These are phyloP conservation scores for Dipodomys merriami DNA, from an alignment of 2,113 vertebrate species.

Conservation along the genomic window DNA sequence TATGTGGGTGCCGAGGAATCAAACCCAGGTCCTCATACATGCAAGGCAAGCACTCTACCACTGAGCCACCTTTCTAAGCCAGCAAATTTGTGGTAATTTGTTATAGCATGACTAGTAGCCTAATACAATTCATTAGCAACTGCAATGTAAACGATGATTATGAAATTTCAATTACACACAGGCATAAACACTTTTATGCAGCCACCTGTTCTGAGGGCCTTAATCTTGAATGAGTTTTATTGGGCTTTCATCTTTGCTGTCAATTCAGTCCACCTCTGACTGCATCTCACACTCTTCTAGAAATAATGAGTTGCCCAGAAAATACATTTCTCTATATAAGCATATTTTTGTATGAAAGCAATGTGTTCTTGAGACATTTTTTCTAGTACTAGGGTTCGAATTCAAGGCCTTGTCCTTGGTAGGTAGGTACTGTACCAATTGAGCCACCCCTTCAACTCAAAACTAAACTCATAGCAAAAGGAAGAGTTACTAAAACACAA, in stretches of 20 bases:
- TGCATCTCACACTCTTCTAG: neutral
- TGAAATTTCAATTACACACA: neutral
- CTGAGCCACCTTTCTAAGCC: neutral
- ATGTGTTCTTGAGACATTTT: too few relatives aligned
- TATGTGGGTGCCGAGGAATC: too few relatives aligned
- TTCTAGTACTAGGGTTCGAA: too few relatives aligned
- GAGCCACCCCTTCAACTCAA: too few relatives aligned
- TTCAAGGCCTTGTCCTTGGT: too few relatives aligned
- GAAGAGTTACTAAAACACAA: neutral
- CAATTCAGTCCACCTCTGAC: slow-evolving; percentile 31
- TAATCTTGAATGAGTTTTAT: slow-evolving; percentile 3
- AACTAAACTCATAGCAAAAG: neutral
- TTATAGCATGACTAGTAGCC: neutral
- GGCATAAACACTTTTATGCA: slow-evolving; percentile 32
- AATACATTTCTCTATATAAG: neutral
- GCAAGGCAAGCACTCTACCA: too few relatives aligned
- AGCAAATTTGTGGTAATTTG: neutral
- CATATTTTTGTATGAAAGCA: too few relatives aligned
- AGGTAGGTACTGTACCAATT: too few relatives aligned
- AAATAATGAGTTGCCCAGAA: slow-evolving; percentile 38
- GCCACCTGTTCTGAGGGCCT: neutral
- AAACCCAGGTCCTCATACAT: too few relatives aligned
- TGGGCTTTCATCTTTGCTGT: neutral
- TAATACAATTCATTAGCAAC: slow-evolving; percentile 14
- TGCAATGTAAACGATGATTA: slow-evolving; percentile 19